A percentile compares a stretch with the other conserved stretches of the same genome.
Conservation (phyloP, 2,797 vertebrate genomes). For the Astyanax mexicanus region DNA sequence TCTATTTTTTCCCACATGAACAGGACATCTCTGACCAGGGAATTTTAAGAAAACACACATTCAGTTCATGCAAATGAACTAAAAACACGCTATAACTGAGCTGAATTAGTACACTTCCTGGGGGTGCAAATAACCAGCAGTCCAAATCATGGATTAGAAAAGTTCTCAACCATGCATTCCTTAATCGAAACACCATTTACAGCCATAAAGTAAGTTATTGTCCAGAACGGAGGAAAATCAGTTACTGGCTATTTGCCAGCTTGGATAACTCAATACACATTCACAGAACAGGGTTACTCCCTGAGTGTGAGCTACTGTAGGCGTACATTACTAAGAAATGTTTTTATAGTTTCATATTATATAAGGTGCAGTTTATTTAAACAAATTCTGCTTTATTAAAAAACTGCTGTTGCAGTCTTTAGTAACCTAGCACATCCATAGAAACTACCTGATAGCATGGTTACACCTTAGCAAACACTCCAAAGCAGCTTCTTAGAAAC, state of each 20-base stretch:
- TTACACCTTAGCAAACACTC: no score
- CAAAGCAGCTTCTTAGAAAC: no score
- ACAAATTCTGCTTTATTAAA: no score
- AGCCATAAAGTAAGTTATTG: neutral
- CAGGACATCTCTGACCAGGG: neutral
- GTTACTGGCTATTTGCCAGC: constrained; percentile 10
- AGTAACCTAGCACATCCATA: no score
- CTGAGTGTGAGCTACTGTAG: no score
- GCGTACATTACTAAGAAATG: no score
- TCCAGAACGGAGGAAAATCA: constrained; percentile 3
- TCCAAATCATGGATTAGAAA: constrained; percentile 12
- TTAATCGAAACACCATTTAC: constrained; percentile 19
- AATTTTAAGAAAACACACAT: neutral
- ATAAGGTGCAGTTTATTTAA: no score
- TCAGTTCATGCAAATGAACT: constrained; percentile 14
- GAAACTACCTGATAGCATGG: no score
- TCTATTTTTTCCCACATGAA: neutral
- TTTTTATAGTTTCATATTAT: no score
- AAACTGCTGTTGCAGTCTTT: no score
- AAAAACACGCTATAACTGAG: neutral
- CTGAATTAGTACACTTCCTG: constrained; percentile 14
- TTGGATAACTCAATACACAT: neutral
- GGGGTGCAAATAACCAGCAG: constrained; percentile 13
- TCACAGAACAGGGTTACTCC: neutral
- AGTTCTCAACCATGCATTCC: constrained; percentile 16